Conservation (phyloP, 2,113 vertebrate genomes). For the Gobiocypris rarus region DNA sequence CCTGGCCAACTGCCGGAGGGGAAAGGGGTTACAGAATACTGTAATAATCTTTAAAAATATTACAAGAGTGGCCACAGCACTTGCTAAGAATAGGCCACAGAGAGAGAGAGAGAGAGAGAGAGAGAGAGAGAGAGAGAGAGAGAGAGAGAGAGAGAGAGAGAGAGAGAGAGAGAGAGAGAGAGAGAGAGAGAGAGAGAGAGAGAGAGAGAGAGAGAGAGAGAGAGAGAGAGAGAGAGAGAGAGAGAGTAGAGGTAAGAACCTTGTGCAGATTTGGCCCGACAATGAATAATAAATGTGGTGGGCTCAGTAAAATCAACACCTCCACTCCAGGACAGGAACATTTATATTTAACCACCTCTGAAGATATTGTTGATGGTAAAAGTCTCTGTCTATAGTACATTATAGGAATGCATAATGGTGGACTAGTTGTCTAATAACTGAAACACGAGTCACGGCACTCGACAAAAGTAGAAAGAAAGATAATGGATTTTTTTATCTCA, state of each 20-base stretch:
- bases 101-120: conserved; percentile 14
- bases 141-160: too few relatives aligned
- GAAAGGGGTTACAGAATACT: conserved; percentile 85
- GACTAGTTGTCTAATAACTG: too few relatives aligned
- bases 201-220: background rate
- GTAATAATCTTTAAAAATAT: conserved; percentile 83
- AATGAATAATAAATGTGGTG: conserved; percentile 82
- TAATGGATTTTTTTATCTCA: too few relatives aligned
- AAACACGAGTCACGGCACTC: too few relatives aligned
- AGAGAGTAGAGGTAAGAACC: background rate
- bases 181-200: conserved; percentile 2
- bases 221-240: background rate
- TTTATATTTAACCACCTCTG: conserved; percentile 60
- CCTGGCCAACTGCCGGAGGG: conserved; percentile 79
- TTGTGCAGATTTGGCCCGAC: conserved; percentile 61
- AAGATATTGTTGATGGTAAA: conserved; percentile 61
- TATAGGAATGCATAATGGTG: background rate
- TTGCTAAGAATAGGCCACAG: conserved; percentile 77
- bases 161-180: background rate
- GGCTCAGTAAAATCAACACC: conserved; percentile 75
- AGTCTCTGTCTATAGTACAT: background rate
- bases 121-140: conserved; percentile 8
- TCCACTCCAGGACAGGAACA: conserved; percentile 48
- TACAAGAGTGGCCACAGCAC: conserved; percentile 66
- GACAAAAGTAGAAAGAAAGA: too few relatives aligned